Conservation (phyloP, 2,113 vertebrate species). For the Mohoua ochrocephala region DNA sequence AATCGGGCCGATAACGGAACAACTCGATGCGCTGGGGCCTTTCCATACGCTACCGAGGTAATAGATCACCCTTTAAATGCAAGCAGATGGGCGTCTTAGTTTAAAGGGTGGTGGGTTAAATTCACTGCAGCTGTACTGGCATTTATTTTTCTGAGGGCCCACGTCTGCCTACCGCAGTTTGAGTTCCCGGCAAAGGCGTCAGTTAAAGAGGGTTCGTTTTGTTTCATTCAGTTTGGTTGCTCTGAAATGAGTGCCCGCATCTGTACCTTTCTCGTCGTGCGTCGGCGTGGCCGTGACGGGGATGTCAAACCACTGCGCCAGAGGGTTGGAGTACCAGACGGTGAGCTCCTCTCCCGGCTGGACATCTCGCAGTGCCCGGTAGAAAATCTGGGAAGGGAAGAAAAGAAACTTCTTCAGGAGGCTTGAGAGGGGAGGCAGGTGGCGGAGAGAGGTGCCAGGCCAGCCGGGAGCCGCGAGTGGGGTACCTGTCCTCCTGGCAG, state of each 20-base stretch:
- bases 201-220: background rate
- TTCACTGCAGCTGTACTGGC: background rate
- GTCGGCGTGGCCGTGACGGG: slow-evolving; percentile 93
- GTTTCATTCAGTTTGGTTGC: background rate
- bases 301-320: slow-evolving; percentile 96
- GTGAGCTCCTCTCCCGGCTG: slow-evolving; percentile 92
- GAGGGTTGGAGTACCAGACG: slow-evolving; percentile 92
- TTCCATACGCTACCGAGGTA: background rate
- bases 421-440: background rate
- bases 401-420: slow-evolving; percentile 43
- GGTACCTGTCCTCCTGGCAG: slow-evolving; percentile 95
- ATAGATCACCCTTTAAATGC: slow-evolving; percentile 27
- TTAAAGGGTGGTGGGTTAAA: background rate
- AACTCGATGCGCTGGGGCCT: background rate
- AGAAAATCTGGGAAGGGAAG: slow-evolving; percentile 83
- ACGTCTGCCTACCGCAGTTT: background rate
- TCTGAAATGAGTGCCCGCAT: background rate
- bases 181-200: background rate
- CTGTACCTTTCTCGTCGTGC: slow-evolving; percentile 97
- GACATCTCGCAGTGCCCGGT: slow-evolving; percentile 87
- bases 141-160: background rate
- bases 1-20: background rate
- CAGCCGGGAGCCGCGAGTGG: background rate
- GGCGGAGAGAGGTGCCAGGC: background rate
- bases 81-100: slow-evolving; percentile 3